phyloP scores from a whole-genome alignment of 2,888 invertebrate genomes.

The Trissolcus japonicus region DNA sequence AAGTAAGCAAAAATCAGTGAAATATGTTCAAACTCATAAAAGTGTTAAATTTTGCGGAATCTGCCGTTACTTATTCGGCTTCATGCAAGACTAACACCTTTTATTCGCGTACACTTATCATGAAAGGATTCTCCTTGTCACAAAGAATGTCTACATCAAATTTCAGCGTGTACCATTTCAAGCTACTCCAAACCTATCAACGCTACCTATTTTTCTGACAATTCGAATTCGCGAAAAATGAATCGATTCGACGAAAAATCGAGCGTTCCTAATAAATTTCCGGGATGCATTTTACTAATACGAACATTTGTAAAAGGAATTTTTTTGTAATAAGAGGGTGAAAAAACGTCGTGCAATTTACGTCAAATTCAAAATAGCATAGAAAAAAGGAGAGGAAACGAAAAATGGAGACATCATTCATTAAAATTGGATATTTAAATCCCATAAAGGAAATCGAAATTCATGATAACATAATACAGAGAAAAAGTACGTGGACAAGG shows the following conservation, averaged over 20 bases:
- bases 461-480: conserved; percentile 40
- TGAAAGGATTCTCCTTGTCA: conserved; percentile 21
- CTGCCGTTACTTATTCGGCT: conserved; percentile 5
- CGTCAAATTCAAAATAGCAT: too few species aligned
- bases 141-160: conserved; percentile 16
- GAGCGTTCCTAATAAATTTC: conserved; percentile 12
- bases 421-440: conserved; percentile 40
- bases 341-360: neutral
- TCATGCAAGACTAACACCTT: conserved; percentile 7
- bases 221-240: conserved; percentile 8
- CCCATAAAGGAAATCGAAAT: conserved; percentile 42
- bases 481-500: conserved; percentile 32
- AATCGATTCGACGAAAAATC: conserved; percentile 19
- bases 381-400: too few species aligned
- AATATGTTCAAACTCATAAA: conserved; percentile 2
- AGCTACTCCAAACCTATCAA: conserved; percentile 22
- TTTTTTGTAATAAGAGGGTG: neutral
- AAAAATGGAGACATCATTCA: conserved; percentile 12
- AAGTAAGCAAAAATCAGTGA: conserved; percentile 7
- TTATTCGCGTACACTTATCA: conserved; percentile 15
- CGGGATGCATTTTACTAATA: neutral
- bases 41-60: neutral
- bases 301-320: neutral
- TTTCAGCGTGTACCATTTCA: conserved; percentile 11
- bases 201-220: conserved; percentile 10